Evolutionary conservation across 2,797 vertebrate genomes (phyloP).

Genomic region (Aythya fuligula): DNA sequence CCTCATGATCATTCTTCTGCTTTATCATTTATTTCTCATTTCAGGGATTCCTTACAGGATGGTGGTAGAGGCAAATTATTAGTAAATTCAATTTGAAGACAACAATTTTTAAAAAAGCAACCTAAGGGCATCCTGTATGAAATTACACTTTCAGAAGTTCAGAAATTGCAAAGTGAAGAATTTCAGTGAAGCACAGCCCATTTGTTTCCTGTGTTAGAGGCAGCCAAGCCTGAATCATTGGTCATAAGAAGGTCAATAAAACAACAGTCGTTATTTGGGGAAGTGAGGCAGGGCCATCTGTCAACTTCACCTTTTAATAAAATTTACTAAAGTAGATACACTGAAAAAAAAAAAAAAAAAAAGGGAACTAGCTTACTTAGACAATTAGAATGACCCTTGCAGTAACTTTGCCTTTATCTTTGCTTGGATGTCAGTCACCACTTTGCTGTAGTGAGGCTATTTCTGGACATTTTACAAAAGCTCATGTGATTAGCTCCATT

Average conservation of each 20-base stretch:
- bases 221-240: constrained; percentile 20
- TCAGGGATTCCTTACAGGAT: constrained; percentile 48
- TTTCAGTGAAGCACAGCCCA: constrained; percentile 25
- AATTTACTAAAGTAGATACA: neutral
- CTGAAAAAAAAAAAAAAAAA: neutral
- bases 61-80: constrained; percentile 40
- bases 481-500: neutral
- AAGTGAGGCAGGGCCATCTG: constrained; percentile 21
- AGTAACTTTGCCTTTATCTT: neutral
- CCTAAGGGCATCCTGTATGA: constrained; percentile 29
- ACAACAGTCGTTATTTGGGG: constrained; percentile 4
- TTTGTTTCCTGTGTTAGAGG: constrained; percentile 29
- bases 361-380: neutral
- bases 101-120: constrained; percentile 31
- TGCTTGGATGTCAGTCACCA: neutral
- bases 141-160: constrained; percentile 40
- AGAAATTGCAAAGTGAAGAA: constrained; percentile 7
- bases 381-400: neutral
- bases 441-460: neutral
- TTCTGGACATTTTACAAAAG: neutral
- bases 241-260: constrained; percentile 47
- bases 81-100: constrained; percentile 58
- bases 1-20: neutral
- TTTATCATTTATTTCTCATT: constrained; percentile 50
- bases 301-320: constrained; percentile 48